Evolutionary conservation across 1,140 invertebrate genomes (phyloP).

Genomic region (Dufourea novaeangliae): DNA sequence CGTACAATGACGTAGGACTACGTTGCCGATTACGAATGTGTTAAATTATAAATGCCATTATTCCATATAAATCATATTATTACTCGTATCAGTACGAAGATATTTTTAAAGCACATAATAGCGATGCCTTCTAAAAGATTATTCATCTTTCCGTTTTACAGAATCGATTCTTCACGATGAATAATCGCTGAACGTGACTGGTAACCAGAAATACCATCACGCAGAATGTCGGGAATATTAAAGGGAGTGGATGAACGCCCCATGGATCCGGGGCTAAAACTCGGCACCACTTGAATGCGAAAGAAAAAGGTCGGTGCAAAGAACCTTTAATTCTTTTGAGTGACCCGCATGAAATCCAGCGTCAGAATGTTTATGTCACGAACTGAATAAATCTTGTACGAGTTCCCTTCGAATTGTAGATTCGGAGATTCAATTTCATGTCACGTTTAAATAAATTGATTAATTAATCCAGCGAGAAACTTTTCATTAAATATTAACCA

Average conservation of each 20-base stretch:
- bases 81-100: too few species aligned
- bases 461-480: too few species aligned
- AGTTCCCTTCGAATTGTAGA: background rate
- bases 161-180: slow-evolving; percentile 25
- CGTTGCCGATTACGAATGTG: too few species aligned
- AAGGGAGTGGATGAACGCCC: slow-evolving; percentile 50
- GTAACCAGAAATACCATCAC: background rate
- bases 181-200: slow-evolving; percentile 10
- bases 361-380: background rate
- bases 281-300: slow-evolving; percentile 62
- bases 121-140: too few species aligned
- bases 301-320: slow-evolving; percentile 35
- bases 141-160: slow-evolving; percentile 7
- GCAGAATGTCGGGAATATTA: slow-evolving; percentile 54
- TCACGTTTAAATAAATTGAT: too few species aligned
- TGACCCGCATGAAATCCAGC: background rate
- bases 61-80: too few species aligned
- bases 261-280: slow-evolving; percentile 52
- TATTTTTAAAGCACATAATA: too few species aligned
- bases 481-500: too few species aligned
- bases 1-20: too few species aligned
- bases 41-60: too few species aligned
- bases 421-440: background rate
- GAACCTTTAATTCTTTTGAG: background rate
- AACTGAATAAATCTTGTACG: background rate